Conservation (phyloP, 2,888 invertebrate species). For the Scotopteryx bipunctaria region DNA sequence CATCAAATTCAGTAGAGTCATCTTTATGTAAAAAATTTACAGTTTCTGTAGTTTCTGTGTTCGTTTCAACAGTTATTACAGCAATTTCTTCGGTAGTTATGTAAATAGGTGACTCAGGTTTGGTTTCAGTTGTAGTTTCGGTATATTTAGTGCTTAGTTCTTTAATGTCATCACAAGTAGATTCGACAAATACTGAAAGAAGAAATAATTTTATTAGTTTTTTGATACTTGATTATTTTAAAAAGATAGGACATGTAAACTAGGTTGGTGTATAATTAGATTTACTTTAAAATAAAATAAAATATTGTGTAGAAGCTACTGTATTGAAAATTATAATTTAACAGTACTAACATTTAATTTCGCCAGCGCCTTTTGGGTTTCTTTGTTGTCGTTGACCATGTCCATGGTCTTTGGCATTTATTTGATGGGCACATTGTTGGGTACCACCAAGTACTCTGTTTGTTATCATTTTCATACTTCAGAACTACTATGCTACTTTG, state of each 20-base stretch:
- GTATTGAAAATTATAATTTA: not conserved
- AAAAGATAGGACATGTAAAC: no score
- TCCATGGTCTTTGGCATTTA: constrained; percentile 20
- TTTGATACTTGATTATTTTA: not conserved
- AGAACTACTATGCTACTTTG: not conserved
- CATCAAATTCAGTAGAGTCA: not conserved
- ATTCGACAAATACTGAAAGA: constrained; percentile 23
- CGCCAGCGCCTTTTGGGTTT: constrained; percentile 5
- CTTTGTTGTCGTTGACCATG: constrained; percentile 19
- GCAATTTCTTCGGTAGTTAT: constrained; percentile 4
- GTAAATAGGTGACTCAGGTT: constrained; percentile 8
- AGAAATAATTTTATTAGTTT: not conserved
- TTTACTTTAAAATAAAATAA: no score
- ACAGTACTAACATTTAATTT: constrained; percentile 24
- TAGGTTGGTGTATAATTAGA: no score
- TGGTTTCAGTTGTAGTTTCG: not conserved
- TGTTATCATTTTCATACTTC: not conserved
- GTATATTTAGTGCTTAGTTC: no score
- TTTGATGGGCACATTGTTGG: constrained; percentile 12
- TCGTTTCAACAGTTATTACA: not conserved
- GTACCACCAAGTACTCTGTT: constrained; percentile 6
- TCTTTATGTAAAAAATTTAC: no score
- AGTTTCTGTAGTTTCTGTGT: not conserved
- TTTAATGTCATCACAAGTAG: constrained; percentile 6
- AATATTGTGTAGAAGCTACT: no score